Evolutionary conservation across 2,113 vertebrate genomes (phyloP).

Genomic region (Campylomormyrus numenius): DNA sequence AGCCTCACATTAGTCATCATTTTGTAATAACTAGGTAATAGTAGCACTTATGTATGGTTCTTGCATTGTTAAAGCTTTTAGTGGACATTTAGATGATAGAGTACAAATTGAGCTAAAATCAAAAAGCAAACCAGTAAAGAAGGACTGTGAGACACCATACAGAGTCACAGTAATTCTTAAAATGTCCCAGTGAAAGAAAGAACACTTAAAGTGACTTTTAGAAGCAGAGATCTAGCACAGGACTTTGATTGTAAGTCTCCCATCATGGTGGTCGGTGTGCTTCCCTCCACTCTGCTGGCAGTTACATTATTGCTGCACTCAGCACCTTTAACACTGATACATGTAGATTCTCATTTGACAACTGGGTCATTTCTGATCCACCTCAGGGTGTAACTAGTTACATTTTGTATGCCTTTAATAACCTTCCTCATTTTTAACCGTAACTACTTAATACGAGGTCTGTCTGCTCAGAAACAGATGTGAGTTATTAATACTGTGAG

Average conservation of each 20-base stretch:
- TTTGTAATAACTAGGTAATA: slow-evolving; percentile 12
- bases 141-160: not conserved
- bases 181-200: not conserved
- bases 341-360: not conserved
- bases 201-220: not conserved
- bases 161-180: not conserved
- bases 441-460: not conserved
- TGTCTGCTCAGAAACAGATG: not conserved
- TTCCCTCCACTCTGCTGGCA: not conserved
- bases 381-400: not conserved
- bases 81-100: slow-evolving; percentile 9
- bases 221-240: not conserved
- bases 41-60: slow-evolving; percentile 14
- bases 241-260: not conserved
- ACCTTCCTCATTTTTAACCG: not conserved
- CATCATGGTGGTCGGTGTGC: not conserved
- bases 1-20: not conserved
- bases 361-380: not conserved
- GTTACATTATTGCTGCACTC: not conserved
- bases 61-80: slow-evolving; percentile 23
- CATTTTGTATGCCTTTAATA: not conserved
- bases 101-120: not conserved
- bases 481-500: not conserved
- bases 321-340: not conserved
- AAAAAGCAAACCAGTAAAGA: not conserved